Evolutionary conservation across 1,140 invertebrate genomes (phyloP), one percentile per base, ranked within the genome.

Genomic region (Zaprionus tsacasi): DNA sequence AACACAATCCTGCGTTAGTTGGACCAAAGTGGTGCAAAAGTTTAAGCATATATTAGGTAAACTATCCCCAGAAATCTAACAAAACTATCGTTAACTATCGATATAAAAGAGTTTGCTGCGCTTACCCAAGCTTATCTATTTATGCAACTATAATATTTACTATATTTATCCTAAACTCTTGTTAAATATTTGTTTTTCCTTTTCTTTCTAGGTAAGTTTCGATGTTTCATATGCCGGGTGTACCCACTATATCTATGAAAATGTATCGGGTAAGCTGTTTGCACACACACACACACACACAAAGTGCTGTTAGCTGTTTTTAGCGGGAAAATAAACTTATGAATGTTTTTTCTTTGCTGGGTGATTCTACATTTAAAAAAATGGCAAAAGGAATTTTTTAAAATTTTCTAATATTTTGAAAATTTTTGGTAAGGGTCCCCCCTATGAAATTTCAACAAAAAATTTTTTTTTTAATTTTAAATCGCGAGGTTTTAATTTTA

Each of bases 41-140:
- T 91, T 92, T 59, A 91, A 89, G 69, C 81, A 92, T 52, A 91
- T 92, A 8, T 58, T 92, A 91, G 86, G 92, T 92, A 92, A 92
- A 63, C 30, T 38, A 63, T 61, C 52, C 54, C 11, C 1, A 21
- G 1, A 13, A 48, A 48, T 30, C 2, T 21, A 21, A 21, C 2
- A 21, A 21, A 21, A 21, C 21, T 21, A 21, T 21, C 21, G 21
- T 21, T 21, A 57, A 27, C n/a, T 38, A 57, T 60, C 17, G 6
- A n/a, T 43, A 17, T 6, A 6, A 3, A 30, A 60, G 27, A 52
- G 67, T 54, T 66, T 71, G 61, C 68, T 57, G 43, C 48, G 59
- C 6, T 30, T 30, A 4, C 27, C 27, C 27, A 30, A 2, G 27
- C 27, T 6, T 30, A 5, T 30, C 3, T 30, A 30, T 30, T 1